Evolutionary conservation across 2,888 invertebrate genomes (phyloP), one percentile per base, ranked within the genome.

Genomic region (Ceramica pisi): DNA sequence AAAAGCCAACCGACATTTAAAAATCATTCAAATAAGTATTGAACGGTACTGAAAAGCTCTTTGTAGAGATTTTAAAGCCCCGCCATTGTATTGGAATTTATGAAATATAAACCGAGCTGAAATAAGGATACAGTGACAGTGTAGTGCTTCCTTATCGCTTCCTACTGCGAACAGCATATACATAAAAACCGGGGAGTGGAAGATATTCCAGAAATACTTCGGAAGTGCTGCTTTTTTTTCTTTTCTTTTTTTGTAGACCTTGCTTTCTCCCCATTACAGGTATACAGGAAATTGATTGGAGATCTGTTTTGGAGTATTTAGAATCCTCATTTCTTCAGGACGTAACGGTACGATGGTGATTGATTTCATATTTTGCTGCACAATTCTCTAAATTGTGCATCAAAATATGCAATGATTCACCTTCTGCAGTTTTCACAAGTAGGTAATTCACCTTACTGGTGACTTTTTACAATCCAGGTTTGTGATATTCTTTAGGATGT

Each of bases 21-120:
- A 72, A 67, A 70, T 72, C 16, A 76, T 70, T 70, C 48, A 53
- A 76, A 80, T 72, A 55, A 44, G 44, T 76, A 65, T 63, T 69
- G 60, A 67, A 79, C 50, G 71, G 26, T 65, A 80, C 61, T 67
- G 41, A 56, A 68, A 53, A 38, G 23, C 64, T 64, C 61, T 63
- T 51, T 50, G 69, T 51, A 21, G 46, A 73, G 51, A 70, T 51
- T 51, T 71, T 23, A 63, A 81, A 53, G 38, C 66, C 31, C 21
- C 35, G 55, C 56, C 46, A 67, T 56, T 63, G 51, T 73, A 65
- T 72, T 78, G 71, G 51, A 46, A 66, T 64, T 77, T 81, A 71
- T 71, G 64, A 61, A 71, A 78, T 65, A 68, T 77, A 71, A 81
- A 68, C 48, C 19, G 61, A 65, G 26, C 23, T 53, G 44, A 66